phyloP scores from a whole-genome alignment of 2,888 invertebrate genomes.

The Synanthedon formicaeformis region DNA sequence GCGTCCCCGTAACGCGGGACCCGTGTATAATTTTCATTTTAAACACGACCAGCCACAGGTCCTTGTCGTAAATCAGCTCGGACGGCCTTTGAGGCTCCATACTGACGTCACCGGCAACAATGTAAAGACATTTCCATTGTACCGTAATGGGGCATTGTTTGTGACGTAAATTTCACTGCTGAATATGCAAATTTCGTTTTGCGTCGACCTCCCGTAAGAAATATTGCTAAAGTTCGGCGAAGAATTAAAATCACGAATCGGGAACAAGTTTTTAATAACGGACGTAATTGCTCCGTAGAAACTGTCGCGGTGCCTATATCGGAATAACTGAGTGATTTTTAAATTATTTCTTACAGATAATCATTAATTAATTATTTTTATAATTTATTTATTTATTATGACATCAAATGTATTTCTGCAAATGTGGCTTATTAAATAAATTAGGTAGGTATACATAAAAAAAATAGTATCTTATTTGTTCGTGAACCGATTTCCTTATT shows the following conservation, averaged over 20 bases:
- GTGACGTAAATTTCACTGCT: constrained; percentile 63
- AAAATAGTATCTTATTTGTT: no score
- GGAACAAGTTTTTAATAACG: constrained; percentile 42
- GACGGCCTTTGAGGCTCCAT: constrained; percentile 23
- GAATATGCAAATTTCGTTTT: constrained; percentile 64
- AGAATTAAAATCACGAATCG: constrained; percentile 61
- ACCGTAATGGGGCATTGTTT: constrained; percentile 64
- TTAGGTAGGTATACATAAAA: no score
- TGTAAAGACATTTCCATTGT: constrained; percentile 66
- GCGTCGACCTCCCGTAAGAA: constrained; percentile 50
- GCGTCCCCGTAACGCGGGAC: constrained; percentile 38
- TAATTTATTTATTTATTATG: no score
- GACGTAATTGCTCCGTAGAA: constrained; percentile 23
- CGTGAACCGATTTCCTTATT: no score
- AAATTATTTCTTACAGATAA: background rate
- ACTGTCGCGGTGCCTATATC: background rate
- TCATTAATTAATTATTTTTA: no score
- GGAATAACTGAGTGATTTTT: background rate
- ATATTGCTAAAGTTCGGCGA: constrained; percentile 61
- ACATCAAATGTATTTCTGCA: no score
- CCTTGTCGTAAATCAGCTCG: constrained; percentile 56
- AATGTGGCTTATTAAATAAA: no score
- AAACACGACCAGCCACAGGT: constrained; percentile 58
- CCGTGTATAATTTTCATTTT: constrained; percentile 63
- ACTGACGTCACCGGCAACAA: constrained; percentile 38